Percentiles rank a stretch among this genome's conserved stretches.
These are phyloP conservation scores for Anastatus disparis DNA, from an alignment of 1,140 invertebrate genomes.

Conservation along the genomic window DNA sequence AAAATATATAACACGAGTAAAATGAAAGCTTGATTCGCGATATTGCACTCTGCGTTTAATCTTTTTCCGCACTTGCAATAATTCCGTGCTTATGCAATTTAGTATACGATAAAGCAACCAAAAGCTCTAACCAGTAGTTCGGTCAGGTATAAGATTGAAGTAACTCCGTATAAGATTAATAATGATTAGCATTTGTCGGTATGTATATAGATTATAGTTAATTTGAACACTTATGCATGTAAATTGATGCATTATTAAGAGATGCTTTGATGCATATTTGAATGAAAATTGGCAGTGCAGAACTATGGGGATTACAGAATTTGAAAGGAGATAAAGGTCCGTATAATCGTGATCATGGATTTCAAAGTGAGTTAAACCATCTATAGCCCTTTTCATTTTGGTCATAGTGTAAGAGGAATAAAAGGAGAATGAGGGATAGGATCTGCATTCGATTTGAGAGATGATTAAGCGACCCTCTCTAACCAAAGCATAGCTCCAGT, in stretches of 20 bases:
- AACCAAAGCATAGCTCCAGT: neutral
- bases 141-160: too few relatives aligned
- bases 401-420: neutral
- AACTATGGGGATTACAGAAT: neutral
- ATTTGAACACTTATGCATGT: neutral
- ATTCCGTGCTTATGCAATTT: too few relatives aligned
- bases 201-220: too few relatives aligned
- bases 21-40: too few relatives aligned
- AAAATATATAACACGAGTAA: too few relatives aligned
- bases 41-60: too few relatives aligned
- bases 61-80: too few relatives aligned
- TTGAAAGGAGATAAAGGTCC: neutral
- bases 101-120: too few relatives aligned
- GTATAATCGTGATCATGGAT: neutral
- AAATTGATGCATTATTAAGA: constrained; percentile 18
- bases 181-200: too few relatives aligned
- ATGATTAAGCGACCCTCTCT: constrained; percentile 24
- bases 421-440: constrained; percentile 9
- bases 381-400: neutral
- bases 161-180: too few relatives aligned
- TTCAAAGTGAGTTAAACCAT: neutral
- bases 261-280: neutral
- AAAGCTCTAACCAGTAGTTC: too few relatives aligned
- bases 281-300: neutral
- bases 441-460: constrained; percentile 24